Conservation (phyloP, 2,888 invertebrate genomes). For the Herminia tarsipennalis region DNA sequence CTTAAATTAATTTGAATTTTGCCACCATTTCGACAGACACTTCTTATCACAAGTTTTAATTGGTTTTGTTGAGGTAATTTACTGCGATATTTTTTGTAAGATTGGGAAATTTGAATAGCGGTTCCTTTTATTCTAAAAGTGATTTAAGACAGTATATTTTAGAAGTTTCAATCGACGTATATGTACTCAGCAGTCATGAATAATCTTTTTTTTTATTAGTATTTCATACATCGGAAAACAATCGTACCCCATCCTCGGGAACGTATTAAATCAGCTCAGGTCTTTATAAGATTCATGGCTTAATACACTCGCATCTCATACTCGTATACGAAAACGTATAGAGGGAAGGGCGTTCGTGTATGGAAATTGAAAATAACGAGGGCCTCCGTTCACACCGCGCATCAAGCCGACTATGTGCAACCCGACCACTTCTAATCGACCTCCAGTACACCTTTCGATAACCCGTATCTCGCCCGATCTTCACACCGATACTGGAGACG, state of each 20-base stretch:
- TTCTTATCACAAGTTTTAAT: slow-evolving; percentile 36
- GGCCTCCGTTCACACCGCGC: slow-evolving; percentile 80
- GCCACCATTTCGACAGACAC: slow-evolving; percentile 43
- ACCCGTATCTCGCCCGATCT: slow-evolving; percentile 68
- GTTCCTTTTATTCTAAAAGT: background rate
- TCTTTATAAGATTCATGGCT: slow-evolving; percentile 82
- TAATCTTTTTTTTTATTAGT: slow-evolving; percentile 45
- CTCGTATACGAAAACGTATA: slow-evolving; percentile 74
- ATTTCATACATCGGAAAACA: slow-evolving; percentile 53
- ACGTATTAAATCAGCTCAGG: slow-evolving; percentile 70
- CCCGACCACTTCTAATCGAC: slow-evolving; percentile 70
- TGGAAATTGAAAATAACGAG: slow-evolving; percentile 86
- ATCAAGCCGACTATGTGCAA: slow-evolving; percentile 73
- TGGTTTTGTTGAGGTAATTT: slow-evolving; percentile 25
- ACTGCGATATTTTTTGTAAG: slow-evolving; percentile 1
- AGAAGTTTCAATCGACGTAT: background rate
- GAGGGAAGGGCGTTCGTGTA: slow-evolving; percentile 76
- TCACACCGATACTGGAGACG: slow-evolving; percentile 62
- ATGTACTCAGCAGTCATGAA: slow-evolving; percentile 28
- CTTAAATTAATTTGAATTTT: slow-evolving; percentile 53
- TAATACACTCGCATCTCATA: slow-evolving; percentile 78
- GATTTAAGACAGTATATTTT: background rate
- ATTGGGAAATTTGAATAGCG: slow-evolving; percentile 2
- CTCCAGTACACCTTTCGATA: slow-evolving; percentile 63
- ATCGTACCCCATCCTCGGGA: slow-evolving; percentile 48